Evolutionary conservation across 1,140 invertebrate species (phyloP), one percentile per base, ranked within the genome.

Genomic region (Heliconius himera): DNA sequence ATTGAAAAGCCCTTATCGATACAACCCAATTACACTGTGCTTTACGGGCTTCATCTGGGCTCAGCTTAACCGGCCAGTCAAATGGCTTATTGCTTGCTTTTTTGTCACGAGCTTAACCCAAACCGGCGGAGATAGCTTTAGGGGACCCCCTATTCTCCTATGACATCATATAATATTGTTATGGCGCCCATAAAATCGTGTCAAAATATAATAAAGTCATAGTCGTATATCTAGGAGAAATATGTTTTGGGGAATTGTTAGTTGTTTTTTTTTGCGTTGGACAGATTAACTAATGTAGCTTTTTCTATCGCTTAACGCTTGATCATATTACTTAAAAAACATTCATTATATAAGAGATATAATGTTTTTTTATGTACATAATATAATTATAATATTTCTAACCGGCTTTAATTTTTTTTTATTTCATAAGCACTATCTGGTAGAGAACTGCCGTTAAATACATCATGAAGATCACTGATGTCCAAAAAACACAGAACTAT

Each of bases 201-300:
- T 76, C 74, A 80, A 76, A 76, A 72, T 80, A 80, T 76, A 74
- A 76, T 76, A 80, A 79, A 79, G 78, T 70, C 73, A 36, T 70
- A 60, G 41, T 75, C 70, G 70, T 72, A 36, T 73, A 36, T 26
- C 56, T 73, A 74, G 18, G 8, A 70, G 20, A 79, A 80, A 73
- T 80, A 71, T 80, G 78, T 80, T 70, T 16, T 22, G 29, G 18
- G 13, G 16, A 41, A 60, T 76, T 70, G 41, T 76, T 70, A 8
- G 74, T 36, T 38, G 41, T 29, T 66, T 33, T 5, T 33, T 33
- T 33, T 72, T n/a, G 54, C 46, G 66, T 70, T 56, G 8, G n/a
- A 66, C 22, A 26, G 60, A 66, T 66, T 16, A 72, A 38, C 13
- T 41, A 38, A 0, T 33, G 70, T 60, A 60, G n/a, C 54, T 26